Evolutionary conservation across 2,888 invertebrate genomes (phyloP), one percentile per base, ranked within the genome.

Genomic region (Pyrgus malvae): DNA sequence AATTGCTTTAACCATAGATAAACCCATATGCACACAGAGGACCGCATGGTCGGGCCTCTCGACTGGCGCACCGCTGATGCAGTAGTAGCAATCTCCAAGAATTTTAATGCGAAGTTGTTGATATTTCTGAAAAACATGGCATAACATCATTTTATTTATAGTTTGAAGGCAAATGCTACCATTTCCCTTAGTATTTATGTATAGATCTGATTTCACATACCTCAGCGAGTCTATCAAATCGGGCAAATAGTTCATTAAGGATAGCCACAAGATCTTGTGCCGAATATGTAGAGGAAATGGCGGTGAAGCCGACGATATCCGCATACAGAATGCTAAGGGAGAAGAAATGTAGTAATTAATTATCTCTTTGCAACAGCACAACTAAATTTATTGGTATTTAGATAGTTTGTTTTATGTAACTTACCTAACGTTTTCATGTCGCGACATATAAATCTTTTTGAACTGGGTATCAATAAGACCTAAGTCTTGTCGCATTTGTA

Each of bases 251-350:
- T 87, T 98, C 98, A 87, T 98, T 98, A 65, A 98, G 92, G 88
- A 98, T 97, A 86, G 97, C 97, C 50, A 98, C 98, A 64, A 98
- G 92, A 82, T 98, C 98, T 80, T 98, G 97, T 44, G 98, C 98
- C 50, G 97, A 97, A 87, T 97, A 97, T 5, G 97, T 97, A 11
- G 97, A 97, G 2, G 98, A 97, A 67, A 98, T 97, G 49, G 98
- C 98, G 3, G 99, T 99, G 83, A 99, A 99, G 49, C 99, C 99
- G 49, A 98, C 98, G 79, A 99, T 99, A 90, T 99, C 99, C 19
- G 98, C 99, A 85, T 98, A 99, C 62, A 99, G 92, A 78, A 99
- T 99, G 85, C 97, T 97, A 91, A 61, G 21, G 12, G 29, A 9
- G 25, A 21, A 2, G 31, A 38, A 2, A n/a, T n/a, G 14, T 21